A percentile compares a stretch with the other conserved stretches of the same genome.
Conservation (phyloP, 1,140 invertebrate species). For the Lerema accius region DNA sequence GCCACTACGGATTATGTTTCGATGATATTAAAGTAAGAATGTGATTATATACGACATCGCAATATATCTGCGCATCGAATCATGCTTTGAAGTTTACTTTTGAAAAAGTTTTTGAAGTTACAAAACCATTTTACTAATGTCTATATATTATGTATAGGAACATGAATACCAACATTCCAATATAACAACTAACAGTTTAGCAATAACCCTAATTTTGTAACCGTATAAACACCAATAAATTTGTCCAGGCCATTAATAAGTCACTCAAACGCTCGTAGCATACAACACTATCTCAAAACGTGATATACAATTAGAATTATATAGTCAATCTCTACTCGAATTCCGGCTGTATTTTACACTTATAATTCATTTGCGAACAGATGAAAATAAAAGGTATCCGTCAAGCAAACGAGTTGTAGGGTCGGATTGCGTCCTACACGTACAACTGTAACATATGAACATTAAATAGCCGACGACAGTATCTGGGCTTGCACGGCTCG, state of each 20-base stretch:
- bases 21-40: conserved; percentile 41
- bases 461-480: conserved; percentile 75
- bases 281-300: conserved; percentile 3
- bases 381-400: conserved; percentile 64
- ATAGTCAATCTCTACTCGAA: conserved; percentile 50
- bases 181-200: not conserved
- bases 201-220: conserved; percentile 8
- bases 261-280: conserved; percentile 12
- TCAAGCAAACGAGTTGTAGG: conserved; percentile 60
- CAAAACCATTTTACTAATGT: too few species aligned
- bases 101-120: not conserved
- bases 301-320: conserved; percentile 55
- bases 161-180: not conserved
- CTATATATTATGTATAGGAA: not conserved
- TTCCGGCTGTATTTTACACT: conserved; percentile 58
- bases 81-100: not conserved
- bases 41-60: conserved; percentile 21
- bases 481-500: conserved; percentile 57
- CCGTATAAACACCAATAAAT: conserved; percentile 24
- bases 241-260: conserved; percentile 13
- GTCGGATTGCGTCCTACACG: conserved; percentile 52
- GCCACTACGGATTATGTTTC: conserved; percentile 37
- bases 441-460: conserved; percentile 66
- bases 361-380: conserved; percentile 61
- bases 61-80: conserved; percentile 18